These are phyloP conservation scores for Delphinus delphis DNA, from an alignment of 2,113 vertebrate genomes.

Conservation along the genomic window DNA sequence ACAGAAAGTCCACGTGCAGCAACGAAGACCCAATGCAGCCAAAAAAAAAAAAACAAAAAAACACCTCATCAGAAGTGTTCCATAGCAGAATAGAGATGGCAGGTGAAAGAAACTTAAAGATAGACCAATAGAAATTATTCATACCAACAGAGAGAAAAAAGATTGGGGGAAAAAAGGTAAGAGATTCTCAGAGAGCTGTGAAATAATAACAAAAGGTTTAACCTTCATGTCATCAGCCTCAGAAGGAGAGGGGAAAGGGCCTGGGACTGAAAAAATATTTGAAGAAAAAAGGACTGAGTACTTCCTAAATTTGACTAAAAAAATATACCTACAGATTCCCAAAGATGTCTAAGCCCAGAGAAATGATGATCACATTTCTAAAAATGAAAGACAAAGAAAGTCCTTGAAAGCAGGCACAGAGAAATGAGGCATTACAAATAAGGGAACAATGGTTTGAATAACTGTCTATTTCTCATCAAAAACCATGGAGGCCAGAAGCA, in stretches of 20 bases:
- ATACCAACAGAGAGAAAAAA: neutral
- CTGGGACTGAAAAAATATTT: neutral
- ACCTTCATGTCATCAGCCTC: neutral
- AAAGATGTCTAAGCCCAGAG: neutral
- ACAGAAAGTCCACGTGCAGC: too few relatives aligned
- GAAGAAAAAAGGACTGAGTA: neutral
- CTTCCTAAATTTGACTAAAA: neutral
- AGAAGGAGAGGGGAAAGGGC: neutral
- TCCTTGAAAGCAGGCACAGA: neutral
- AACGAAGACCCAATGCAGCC: too few relatives aligned
- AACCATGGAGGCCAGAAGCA: neutral
- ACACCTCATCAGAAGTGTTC: neutral
- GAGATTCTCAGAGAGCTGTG: neutral
- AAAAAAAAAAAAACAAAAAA: too few relatives aligned
- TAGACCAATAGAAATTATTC: neutral
- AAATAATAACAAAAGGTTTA: neutral
- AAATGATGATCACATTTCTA: neutral
- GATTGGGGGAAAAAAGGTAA: too few relatives aligned
- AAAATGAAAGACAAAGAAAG: neutral
- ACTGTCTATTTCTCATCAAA: neutral
- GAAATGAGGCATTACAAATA: neutral
- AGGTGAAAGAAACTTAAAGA: neutral
- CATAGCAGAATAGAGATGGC: neutral
- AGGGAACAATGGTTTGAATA: neutral
- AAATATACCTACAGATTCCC: neutral